Conservation (phyloP, 2,113 vertebrate genomes). For the Procavia capensis region DNA sequence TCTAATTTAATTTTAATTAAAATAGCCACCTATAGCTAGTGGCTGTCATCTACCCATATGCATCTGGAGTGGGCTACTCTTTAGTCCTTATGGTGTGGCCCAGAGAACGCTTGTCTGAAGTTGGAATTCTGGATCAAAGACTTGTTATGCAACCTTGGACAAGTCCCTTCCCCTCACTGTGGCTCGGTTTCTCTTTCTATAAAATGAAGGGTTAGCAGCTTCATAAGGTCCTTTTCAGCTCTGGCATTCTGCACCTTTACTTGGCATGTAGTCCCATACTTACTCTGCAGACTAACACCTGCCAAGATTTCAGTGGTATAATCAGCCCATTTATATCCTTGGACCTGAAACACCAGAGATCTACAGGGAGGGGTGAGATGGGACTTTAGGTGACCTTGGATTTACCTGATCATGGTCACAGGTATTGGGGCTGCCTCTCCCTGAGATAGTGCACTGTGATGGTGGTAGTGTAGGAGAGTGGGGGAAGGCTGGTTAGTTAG, state of each 20-base stretch:
- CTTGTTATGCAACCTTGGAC: background rate
- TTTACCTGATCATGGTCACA: background rate
- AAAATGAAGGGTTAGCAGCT: background rate
- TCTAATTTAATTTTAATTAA: constrained; percentile 48
- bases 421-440: background rate
- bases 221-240: background rate
- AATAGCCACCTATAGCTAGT: background rate
- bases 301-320: background rate
- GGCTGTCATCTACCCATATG: background rate
- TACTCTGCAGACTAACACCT: background rate
- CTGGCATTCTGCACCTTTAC: background rate
- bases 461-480: background rate
- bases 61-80: background rate
- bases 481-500: background rate
- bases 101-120: background rate
- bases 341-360: background rate
- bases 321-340: background rate
- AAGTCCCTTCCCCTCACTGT: background rate
- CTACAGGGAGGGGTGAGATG: background rate
- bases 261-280: background rate
- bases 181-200: background rate
- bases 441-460: background rate
- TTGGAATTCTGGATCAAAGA: background rate
- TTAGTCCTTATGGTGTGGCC: background rate
- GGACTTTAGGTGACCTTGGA: background rate